Evolutionary conservation across 2,888 invertebrate genomes (phyloP).

Genomic region (Sinopyrophorus schimmeli): DNA sequence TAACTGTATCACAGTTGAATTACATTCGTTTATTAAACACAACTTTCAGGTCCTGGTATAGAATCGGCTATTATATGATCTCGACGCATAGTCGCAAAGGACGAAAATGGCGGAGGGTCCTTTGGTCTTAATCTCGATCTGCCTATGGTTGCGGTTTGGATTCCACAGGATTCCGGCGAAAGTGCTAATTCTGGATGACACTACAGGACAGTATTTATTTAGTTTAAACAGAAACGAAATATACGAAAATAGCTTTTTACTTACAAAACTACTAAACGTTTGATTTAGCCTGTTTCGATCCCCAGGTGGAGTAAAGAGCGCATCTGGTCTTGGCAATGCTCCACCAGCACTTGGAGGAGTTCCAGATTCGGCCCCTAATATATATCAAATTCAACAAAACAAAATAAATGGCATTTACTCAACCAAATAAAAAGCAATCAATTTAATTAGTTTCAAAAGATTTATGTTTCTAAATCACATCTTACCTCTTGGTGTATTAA

Average conservation of each 20-base stretch:
- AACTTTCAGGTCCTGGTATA: slow-evolving; percentile 86
- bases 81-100: slow-evolving; percentile 65
- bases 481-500: slow-evolving; percentile 76
- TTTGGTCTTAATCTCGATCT: slow-evolving; percentile 48
- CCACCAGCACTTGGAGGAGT: slow-evolving; percentile 46
- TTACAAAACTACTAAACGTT: slow-evolving; percentile 45
- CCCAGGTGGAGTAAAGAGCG: slow-evolving; percentile 48
- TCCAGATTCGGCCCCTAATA: slow-evolving; percentile 47
- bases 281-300: slow-evolving; percentile 41
- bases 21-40: slow-evolving; percentile 64
- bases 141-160: slow-evolving; percentile 47
- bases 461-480: neutral
- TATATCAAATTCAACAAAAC: slow-evolving; percentile 17
- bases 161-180: slow-evolving; percentile 43
- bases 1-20: slow-evolving; percentile 30
- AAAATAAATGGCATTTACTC: neutral
- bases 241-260: too few relatives aligned
- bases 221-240: too few relatives aligned
- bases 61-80: slow-evolving; percentile 83
- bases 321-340: slow-evolving; percentile 50
- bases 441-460: neutral
- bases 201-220: slow-evolving; percentile 35
- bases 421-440: neutral
- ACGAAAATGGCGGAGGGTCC: slow-evolving; percentile 57
- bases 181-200: slow-evolving; percentile 38